Percentiles rank a stretch among this genome's conserved stretches.
These are phyloP conservation scores for Aphelocoma coerulescens DNA, from an alignment of 2,113 vertebrate species.

Conservation along the genomic window DNA sequence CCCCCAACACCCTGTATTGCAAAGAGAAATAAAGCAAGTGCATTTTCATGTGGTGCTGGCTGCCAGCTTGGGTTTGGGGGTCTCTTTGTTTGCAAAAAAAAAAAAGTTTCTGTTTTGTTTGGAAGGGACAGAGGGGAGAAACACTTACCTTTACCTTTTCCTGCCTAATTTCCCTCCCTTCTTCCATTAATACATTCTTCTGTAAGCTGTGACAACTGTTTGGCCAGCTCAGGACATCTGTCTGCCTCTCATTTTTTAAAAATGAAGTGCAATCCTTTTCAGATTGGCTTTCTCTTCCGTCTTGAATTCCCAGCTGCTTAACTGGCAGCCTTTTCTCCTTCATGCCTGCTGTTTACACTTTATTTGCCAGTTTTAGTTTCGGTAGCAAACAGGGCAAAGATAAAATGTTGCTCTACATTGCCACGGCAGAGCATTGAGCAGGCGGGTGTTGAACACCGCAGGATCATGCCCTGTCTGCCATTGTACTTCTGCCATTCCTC, in stretches of 20 bases:
- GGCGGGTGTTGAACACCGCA: neutral
- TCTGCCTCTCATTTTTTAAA: neutral
- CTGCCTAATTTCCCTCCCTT: neutral
- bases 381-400: neutral
- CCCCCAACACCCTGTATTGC: neutral
- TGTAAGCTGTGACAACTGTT: neutral
- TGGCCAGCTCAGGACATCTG: neutral
- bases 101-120: neutral
- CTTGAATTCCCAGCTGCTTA: slow-evolving; percentile 31
- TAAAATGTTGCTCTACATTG: neutral
- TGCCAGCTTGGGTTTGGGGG: neutral
- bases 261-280: slow-evolving; percentile 9
- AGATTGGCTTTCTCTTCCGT: slow-evolving; percentile 9
- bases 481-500: slow-evolving; percentile 27
- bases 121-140: neutral
- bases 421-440: neutral
- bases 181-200: neutral
- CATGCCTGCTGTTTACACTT: neutral
- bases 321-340: slow-evolving; percentile 24
- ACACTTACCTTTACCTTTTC: slow-evolving; percentile 35
- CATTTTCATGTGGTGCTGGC: neutral
- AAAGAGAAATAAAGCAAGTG: neutral
- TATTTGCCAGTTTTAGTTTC: slow-evolving; percentile 6
- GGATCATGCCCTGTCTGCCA: slow-evolving; percentile 13
- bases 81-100: neutral